A percentile compares a stretch with the other conserved stretches of the same genome.
phyloP scores from a whole-genome alignment of 2,113 vertebrate species.

The Silurus asotus region DNA sequence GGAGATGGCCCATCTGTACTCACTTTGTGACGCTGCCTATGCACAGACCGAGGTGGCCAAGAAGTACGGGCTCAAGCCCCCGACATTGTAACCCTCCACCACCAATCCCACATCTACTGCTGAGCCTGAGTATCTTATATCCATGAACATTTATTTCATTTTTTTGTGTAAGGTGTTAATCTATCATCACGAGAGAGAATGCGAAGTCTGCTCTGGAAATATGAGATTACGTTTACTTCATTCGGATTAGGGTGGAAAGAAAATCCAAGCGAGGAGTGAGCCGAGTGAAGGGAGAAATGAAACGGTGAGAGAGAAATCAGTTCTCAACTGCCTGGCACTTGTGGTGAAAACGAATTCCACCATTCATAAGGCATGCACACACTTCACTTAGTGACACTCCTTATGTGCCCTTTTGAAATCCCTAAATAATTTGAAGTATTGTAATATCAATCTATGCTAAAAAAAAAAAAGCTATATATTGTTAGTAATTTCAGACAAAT shows the following conservation, averaged over 20 bases:
- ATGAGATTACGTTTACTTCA: conserved; percentile 56
- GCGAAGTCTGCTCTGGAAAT: conserved; percentile 37
- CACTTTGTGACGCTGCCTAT: conserved; percentile 94
- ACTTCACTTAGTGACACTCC: background rate
- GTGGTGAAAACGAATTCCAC: conserved; percentile 23
- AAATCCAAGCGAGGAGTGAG: background rate
- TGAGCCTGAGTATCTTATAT: conserved; percentile 53
- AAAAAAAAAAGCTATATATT: background rate
- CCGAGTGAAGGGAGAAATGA: background rate
- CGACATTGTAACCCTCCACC: conserved; percentile 84
- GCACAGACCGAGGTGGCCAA: conserved; percentile 98
- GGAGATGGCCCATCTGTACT: conserved; percentile 99
- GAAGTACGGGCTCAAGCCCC: conserved; percentile 98
- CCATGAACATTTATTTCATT: conserved; percentile 63
- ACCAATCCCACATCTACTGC: conserved; percentile 31
- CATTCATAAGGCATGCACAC: conserved; percentile 25
- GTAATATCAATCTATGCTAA: background rate
- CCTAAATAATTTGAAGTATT: background rate
- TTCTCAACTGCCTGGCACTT: conserved; percentile 2
- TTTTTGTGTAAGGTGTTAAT: conserved; percentile 64
- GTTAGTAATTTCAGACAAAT: conserved; percentile 23
- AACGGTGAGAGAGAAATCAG: background rate
- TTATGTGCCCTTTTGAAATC: conserved; percentile 23
- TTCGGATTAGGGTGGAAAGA: conserved; percentile 43
- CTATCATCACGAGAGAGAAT: conserved; percentile 25